phyloP scores from a whole-genome alignment of 2,797 vertebrate genomes.

The Columba guinea region DNA sequence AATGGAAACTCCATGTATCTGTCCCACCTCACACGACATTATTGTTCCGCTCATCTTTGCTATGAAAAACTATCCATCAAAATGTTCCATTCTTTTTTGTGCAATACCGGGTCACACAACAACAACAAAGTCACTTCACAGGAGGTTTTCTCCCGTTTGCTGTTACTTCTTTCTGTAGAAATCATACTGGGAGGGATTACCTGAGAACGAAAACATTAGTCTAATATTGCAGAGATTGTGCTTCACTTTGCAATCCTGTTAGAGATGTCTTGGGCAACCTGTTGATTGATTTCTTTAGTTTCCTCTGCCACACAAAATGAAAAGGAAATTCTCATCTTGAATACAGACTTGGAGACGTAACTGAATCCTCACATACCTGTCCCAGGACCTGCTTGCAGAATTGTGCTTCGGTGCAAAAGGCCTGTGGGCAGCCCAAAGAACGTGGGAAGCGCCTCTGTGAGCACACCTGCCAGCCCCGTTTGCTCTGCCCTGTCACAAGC shows the following conservation, averaged over 20 bases:
- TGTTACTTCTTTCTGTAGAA: neutral
- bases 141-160: neutral
- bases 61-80: neutral
- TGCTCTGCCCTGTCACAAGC: neutral
- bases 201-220: neutral
- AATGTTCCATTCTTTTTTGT: neutral
- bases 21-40: neutral
- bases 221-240: neutral
- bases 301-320: neutral
- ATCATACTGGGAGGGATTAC: neutral
- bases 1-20: neutral
- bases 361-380: neutral
- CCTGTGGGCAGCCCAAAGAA: neutral
- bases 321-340: neutral
- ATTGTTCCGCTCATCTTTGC: neutral
- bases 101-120: neutral
- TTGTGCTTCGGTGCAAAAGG: neutral
- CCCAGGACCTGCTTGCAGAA: neutral
- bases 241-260: neutral
- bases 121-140: neutral
- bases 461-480: neutral
- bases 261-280: neutral
- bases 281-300: neutral
- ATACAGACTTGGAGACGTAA: neutral
- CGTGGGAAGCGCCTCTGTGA: too few species aligned